These are phyloP conservation scores for Echeneis naucrates DNA, from an alignment of 2,797 vertebrate species.

Conservation along the genomic window DNA sequence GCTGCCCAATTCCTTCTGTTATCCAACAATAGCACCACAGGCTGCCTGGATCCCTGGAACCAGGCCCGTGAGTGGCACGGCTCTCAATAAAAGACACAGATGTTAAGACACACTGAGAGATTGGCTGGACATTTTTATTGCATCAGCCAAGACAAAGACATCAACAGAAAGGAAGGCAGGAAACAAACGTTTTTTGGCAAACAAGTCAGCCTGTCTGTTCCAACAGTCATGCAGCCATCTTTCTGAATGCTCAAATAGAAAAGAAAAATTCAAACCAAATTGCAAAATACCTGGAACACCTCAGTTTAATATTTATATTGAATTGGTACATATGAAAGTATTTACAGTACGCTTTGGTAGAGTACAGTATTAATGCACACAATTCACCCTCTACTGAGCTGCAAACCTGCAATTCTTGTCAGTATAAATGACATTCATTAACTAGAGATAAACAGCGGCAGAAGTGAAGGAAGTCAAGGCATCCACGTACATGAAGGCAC, in stretches of 20 bases:
- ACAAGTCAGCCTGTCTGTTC: conserved; percentile 44
- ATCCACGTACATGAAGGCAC: conserved; percentile 40
- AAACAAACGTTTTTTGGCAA: conserved; percentile 55
- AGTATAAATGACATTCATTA: conserved; percentile 51
- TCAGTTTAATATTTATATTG: conserved; percentile 51
- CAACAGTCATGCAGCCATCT: conserved; percentile 47
- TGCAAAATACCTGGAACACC: conserved; percentile 63
- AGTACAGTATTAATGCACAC: conserved; percentile 54
- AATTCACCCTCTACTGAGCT: conserved; percentile 26
- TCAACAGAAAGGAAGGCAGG: conserved; percentile 45
- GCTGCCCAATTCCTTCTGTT: conserved; percentile 72
- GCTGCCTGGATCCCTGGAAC: conserved; percentile 63
- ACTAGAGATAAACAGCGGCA: conserved; percentile 24
- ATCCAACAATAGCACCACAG: conserved; percentile 66
- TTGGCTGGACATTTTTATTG: conserved; percentile 75
- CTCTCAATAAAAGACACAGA: conserved; percentile 68
- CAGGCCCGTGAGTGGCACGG: conserved; percentile 41
- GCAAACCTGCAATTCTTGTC: conserved; percentile 43
- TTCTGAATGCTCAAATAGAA: conserved; percentile 62
- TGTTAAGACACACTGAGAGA: conserved; percentile 61
- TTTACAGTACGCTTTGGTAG: conserved; percentile 66
- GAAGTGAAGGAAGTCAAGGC: conserved; percentile 25
- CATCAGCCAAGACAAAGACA: conserved; percentile 77
- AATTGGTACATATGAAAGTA: conserved; percentile 60
- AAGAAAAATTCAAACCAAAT: conserved; percentile 57